Conservation (phyloP, 1,140 invertebrate species). For the Coptotermes formosanus region DNA sequence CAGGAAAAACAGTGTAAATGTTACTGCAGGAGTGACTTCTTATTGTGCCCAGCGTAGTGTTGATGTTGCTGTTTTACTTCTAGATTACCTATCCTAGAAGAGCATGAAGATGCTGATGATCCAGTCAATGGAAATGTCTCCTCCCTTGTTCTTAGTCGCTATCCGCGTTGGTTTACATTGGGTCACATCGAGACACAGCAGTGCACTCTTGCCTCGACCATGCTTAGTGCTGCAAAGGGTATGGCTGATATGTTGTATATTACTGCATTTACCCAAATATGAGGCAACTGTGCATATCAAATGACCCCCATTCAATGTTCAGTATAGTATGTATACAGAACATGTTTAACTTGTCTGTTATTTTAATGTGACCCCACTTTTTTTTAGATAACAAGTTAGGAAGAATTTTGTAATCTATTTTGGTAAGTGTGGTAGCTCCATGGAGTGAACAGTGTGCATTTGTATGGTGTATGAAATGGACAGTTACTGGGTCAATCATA, state of each 20-base stretch:
- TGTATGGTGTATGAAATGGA: too few relatives aligned
- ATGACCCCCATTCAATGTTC: neutral
- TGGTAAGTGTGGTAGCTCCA: too few relatives aligned
- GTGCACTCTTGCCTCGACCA: slow-evolving; percentile 73
- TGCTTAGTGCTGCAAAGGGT: slow-evolving; percentile 56
- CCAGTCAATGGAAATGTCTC: slow-evolving; percentile 44
- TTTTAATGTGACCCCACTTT: too few relatives aligned
- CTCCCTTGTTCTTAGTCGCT: slow-evolving; percentile 55
- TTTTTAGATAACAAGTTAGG: too few relatives aligned
- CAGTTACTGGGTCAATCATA: too few relatives aligned
- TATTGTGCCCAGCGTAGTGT: neutral
- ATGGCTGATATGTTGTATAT: neutral
- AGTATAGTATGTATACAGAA: neutral
- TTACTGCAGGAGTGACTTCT: neutral
- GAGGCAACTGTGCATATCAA: slow-evolving; percentile 7
- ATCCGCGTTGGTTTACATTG: slow-evolving; percentile 69
- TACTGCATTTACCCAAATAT: too few relatives aligned
- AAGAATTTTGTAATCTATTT: too few relatives aligned
- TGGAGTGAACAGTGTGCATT: too few relatives aligned
- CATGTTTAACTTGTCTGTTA: neutral
- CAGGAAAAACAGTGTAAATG: too few relatives aligned
- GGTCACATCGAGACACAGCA: slow-evolving; percentile 80
- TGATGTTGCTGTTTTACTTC: neutral
- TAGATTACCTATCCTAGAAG: slow-evolving; percentile 71
- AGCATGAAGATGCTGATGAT: slow-evolving; percentile 64